Evolutionary conservation across 2,797 vertebrate genomes (phyloP).

Genomic region (Bovichtus diacanthus): DNA sequence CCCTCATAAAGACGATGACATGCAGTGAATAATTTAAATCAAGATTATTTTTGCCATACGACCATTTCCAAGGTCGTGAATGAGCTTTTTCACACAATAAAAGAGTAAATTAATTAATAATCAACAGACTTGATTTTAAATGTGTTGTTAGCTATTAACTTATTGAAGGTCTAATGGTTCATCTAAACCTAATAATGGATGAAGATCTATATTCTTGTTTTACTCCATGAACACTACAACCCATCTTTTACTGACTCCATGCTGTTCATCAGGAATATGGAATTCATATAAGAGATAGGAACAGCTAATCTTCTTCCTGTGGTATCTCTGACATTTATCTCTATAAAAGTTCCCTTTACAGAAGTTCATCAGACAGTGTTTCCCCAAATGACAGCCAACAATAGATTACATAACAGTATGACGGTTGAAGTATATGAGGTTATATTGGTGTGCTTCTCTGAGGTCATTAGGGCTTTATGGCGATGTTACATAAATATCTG

Average conservation of each 20-base stretch:
- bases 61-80: not conserved
- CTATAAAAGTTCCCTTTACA: not conserved
- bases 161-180: not conserved
- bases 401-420: not conserved
- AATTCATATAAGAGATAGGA: not conserved
- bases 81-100: not conserved
- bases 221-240: not conserved
- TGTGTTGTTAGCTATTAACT: not conserved
- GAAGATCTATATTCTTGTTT: not conserved
- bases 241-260: not conserved
- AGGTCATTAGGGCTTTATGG: not conserved
- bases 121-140: not conserved
- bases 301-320: not conserved
- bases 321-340: not conserved
- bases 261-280: not conserved
- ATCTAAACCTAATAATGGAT: too few relatives aligned
- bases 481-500: not conserved
- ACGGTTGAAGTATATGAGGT: not conserved
- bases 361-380: not conserved
- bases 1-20: not conserved
- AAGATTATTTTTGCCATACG: not conserved
- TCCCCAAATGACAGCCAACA: not conserved
- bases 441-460: not conserved
- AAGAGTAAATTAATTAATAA: slow-evolving; percentile 17
- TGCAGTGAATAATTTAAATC: not conserved